Evolutionary conservation across 2,113 vertebrate species (phyloP).

Genomic region (Pterocles burchelli): DNA sequence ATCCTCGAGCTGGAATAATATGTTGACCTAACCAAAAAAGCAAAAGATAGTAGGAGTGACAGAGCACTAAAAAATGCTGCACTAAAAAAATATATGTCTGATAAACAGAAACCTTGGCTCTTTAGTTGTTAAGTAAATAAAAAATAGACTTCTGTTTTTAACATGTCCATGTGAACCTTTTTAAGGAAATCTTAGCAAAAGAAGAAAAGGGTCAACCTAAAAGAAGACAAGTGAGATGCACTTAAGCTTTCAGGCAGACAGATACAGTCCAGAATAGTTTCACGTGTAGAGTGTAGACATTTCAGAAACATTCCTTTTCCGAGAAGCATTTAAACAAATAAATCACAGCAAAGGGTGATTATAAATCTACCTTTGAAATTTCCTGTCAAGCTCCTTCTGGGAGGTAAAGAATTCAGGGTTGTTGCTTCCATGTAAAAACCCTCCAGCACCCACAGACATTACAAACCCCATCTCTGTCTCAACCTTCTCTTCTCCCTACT

Average conservation of each 20-base stretch:
- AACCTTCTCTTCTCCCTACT: neutral
- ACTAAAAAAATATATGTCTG: neutral
- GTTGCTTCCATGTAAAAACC: neutral
- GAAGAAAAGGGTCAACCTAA: neutral
- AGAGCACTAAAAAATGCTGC: neutral
- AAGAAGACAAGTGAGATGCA: neutral
- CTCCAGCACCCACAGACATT: rapidly evolving
- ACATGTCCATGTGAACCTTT: rapidly evolving
- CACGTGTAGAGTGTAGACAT: rapidly evolving
- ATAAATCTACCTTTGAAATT: neutral
- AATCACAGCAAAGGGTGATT: neutral
- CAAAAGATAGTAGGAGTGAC: neutral
- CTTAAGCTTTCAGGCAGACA: neutral
- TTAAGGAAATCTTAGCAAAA: neutral
- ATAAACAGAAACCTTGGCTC: neutral
- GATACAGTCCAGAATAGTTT: neutral
- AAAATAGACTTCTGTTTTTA: neutral
- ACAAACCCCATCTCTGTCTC: neutral
- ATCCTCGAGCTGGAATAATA: neutral
- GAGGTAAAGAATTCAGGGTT: neutral
- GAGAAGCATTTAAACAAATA: neutral
- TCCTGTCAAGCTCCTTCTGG: neutral
- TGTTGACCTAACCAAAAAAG: neutral
- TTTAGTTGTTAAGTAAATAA: neutral
- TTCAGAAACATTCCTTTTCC: neutral